A percentile compares a stretch with the other conserved stretches of the same genome.
These are phyloP conservation scores for Cherax quadricarinatus DNA, from an alignment of 1,140 invertebrate genomes.

Conservation along the genomic window DNA sequence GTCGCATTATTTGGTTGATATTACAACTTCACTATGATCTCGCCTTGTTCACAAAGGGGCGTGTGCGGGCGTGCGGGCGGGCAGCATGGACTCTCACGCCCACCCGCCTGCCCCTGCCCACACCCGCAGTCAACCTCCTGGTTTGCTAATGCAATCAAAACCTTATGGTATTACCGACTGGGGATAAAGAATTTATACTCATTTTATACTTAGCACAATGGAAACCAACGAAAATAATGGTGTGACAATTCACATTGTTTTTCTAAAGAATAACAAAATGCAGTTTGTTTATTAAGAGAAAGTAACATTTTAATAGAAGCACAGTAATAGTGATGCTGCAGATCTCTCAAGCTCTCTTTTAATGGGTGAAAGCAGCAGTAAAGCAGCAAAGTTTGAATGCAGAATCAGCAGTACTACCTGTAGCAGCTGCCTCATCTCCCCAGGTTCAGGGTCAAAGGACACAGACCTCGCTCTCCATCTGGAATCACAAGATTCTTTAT, in stretches of 20 bases:
- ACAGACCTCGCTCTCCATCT: neutral
- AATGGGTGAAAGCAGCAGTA: neutral
- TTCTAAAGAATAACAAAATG: neutral
- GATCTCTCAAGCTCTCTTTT: neutral
- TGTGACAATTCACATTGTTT: conserved; percentile 3
- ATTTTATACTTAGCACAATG: conserved; percentile 65
- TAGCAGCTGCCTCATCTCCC: neutral
- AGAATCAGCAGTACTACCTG: neutral
- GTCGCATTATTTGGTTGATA: conserved; percentile 64
- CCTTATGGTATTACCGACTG: conserved; percentile 25
- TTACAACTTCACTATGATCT: conserved; percentile 69
- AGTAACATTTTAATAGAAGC: neutral
- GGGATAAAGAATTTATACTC: conserved; percentile 50
- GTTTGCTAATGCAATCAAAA: conserved; percentile 67
- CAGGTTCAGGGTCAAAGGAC: neutral
- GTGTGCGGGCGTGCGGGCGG: conserved; percentile 23
- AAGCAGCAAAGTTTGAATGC: neutral
- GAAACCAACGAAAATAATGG: conserved; percentile 16
- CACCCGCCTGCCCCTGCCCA: conserved; percentile 13
- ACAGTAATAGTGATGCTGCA: too few relatives aligned
- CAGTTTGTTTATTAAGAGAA: neutral
- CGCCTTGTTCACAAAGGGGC: conserved; percentile 67
- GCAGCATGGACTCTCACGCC: neutral
- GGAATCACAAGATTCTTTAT: neutral
- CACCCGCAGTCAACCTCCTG: conserved; percentile 56